Evolutionary conservation across 1,140 invertebrate species (phyloP).

Genomic region (Drosophila nikananu): DNA sequence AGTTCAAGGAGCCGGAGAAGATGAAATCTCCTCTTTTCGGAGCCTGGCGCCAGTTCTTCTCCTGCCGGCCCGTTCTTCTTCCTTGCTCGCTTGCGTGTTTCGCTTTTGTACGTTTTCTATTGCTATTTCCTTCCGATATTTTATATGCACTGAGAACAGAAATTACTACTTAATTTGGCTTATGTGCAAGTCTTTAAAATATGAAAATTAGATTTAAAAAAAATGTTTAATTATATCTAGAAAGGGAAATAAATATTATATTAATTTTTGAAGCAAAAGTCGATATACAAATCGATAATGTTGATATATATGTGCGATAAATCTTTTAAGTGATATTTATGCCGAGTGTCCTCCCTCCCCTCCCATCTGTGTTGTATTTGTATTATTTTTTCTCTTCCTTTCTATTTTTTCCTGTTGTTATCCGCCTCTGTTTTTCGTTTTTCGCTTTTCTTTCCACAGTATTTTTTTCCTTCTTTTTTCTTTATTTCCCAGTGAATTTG

Average conservation of each 20-base stretch:
- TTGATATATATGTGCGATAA: too few species aligned
- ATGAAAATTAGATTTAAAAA: too few species aligned
- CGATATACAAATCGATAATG: too few species aligned
- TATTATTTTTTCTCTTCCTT: slow-evolving; percentile 47
- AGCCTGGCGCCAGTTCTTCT: slow-evolving; percentile 48
- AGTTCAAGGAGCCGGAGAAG: slow-evolving; percentile 18
- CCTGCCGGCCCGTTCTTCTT: slow-evolving; percentile 14
- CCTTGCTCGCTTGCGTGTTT: slow-evolving; percentile 61
- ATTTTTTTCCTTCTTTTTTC: slow-evolving; percentile 46
- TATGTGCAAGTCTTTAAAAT: too few species aligned
- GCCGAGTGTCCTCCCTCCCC: slow-evolving; percentile 5
- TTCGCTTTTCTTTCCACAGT: slow-evolving; percentile 38
- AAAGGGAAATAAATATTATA: too few species aligned
- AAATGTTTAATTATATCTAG: too few species aligned
- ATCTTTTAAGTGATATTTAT: background rate
- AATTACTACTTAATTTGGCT: too few species aligned
- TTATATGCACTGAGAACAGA: slow-evolving; percentile 11
- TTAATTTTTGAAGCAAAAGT: too few species aligned
- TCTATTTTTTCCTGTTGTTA: slow-evolving; percentile 22
- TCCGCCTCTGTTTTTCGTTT: slow-evolving; percentile 33
- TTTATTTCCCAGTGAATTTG: slow-evolving; percentile 83
- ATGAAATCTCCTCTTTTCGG: slow-evolving; percentile 45
- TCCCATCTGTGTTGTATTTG: slow-evolving; percentile 45
- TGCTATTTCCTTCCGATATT: slow-evolving; percentile 77
- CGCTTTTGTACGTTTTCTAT: slow-evolving; percentile 74